Base-by-base conservation (phyloP, 2,797 vertebrate genomes). In the Thamnophis elegans region DNA sequence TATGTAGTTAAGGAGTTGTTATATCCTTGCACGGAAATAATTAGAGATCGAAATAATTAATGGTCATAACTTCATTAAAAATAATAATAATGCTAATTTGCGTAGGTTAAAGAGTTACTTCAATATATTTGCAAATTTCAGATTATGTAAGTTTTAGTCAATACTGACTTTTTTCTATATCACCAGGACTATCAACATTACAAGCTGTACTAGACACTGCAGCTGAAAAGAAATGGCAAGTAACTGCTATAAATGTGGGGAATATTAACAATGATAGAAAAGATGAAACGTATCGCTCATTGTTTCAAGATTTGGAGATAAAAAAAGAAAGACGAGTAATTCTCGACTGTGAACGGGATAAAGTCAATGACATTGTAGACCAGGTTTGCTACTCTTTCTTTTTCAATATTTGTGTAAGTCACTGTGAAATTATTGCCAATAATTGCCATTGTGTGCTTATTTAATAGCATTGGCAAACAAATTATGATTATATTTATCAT, bases 341-440 rank as follows among this genome's bases (percentile, higher is more conserved):
- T 97, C 97, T 99, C 91, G 99, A 99, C 97, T 99, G 99, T 95
- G 99, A 99, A 55, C 98, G 99, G 0, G 99, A 99, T 97, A 99
- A 99, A 98, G 99, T 99, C 42, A 99, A 99, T 91, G 99, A 99
- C 98, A 99, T 99, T 97, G 99, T 99, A 97, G 99, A 99, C 93
- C 99, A 99, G 99, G 99, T 99, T 95, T 95, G 96, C 94, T 91
- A 7, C 56, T 92, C 92, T 96, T 58, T 3, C 0, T 96, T 96
- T 94, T 96, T 94, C 78, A 94, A 25, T 93, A 1, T 0, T 58
- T 36, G 65, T 1, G 42, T 93, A 94, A 93, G 94, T 51, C 22
- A 91, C 90, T 90, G 88, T 91, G 28, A 14, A 13, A 88, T 32
- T 62, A n/a, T 73, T 91, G 82, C 94, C 89, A 91, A 94, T 93